Evolutionary conservation across 1,140 invertebrate genomes (phyloP).

Genomic region (Trichomalopsis sarcophagae): DNA sequence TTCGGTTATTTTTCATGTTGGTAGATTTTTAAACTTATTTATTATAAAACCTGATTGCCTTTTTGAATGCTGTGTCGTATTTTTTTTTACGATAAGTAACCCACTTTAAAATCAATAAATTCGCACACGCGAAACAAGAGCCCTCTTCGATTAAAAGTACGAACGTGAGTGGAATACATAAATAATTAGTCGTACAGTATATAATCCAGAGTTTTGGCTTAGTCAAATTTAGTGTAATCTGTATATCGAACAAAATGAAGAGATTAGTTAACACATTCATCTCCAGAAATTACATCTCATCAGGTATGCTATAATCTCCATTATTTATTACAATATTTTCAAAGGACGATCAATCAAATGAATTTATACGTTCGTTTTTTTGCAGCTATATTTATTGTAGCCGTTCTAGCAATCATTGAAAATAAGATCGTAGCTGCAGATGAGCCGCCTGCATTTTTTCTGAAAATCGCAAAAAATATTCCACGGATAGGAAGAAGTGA

Average conservation of each 20-base stretch:
- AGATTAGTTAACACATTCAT: background rate
- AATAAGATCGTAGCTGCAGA: constrained; percentile 49
- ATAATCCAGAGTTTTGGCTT: constrained; percentile 2
- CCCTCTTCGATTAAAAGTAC: constrained; percentile 34
- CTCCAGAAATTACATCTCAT: background rate
- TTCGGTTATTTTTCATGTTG: too few species aligned
- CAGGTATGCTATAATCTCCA: constrained; percentile 2
- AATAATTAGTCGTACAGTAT: constrained; percentile 36
- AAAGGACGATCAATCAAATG: background rate
- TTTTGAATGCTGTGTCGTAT: background rate
- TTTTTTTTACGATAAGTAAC: background rate
- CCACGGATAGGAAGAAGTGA: constrained; percentile 69
- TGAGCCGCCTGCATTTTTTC: constrained; percentile 70
- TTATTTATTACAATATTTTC: background rate
- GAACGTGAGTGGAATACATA: constrained; percentile 62
- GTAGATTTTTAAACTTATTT: too few species aligned
- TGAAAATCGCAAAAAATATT: constrained; percentile 74
- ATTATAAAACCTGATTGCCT: too few species aligned
- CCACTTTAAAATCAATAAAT: background rate
- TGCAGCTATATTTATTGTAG: constrained; percentile 39
- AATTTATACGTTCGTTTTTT: constrained; percentile 4
- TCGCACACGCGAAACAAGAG: constrained; percentile 22
- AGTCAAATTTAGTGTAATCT: constrained; percentile 23
- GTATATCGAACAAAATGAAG: constrained; percentile 28
- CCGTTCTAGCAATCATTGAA: constrained; percentile 21